These are phyloP conservation scores for Calyptomena viridis DNA, from an alignment of 2,113 vertebrate genomes.

Conservation along the genomic window DNA sequence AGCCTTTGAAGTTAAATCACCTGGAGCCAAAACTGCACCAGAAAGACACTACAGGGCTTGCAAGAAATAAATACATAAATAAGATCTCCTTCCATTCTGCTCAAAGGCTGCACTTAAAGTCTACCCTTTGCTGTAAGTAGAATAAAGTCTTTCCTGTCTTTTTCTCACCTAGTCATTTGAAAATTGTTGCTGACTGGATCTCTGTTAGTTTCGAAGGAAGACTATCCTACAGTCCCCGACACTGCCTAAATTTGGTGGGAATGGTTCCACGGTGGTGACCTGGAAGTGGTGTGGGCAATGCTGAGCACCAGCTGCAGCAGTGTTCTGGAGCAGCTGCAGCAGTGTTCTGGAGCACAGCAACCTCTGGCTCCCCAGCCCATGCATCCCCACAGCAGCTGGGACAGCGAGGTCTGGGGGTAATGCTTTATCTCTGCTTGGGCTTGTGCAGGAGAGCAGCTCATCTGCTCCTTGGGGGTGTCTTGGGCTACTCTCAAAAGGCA, in stretches of 20 bases:
- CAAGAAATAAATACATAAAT: background rate
- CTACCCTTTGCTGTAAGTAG: background rate
- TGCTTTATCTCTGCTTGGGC: background rate
- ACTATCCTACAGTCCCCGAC: background rate
- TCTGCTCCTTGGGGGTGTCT: background rate
- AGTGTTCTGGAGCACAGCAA: rapidly evolving
- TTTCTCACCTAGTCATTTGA: background rate
- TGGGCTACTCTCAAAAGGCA: background rate
- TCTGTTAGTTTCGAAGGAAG: background rate
- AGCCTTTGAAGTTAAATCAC: conserved; percentile 9
- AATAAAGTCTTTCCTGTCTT: background rate
- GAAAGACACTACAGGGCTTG: background rate
- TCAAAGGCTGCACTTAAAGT: background rate
- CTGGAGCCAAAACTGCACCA: background rate
- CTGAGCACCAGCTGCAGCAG: background rate
- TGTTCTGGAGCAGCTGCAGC: rapidly evolving
- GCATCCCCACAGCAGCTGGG: background rate
- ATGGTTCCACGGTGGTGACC: background rate
- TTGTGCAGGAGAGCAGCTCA: rapidly evolving
- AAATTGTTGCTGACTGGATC: background rate
- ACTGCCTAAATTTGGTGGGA: background rate
- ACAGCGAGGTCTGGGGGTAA: background rate
- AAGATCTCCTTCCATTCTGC: background rate
- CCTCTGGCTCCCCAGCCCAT: background rate
- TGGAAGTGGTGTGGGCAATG: background rate